A percentile compares a stretch with the other conserved stretches of the same genome.
phyloP scores from a whole-genome alignment of 2,113 vertebrate genomes.

The Crotalus horridus region DNA sequence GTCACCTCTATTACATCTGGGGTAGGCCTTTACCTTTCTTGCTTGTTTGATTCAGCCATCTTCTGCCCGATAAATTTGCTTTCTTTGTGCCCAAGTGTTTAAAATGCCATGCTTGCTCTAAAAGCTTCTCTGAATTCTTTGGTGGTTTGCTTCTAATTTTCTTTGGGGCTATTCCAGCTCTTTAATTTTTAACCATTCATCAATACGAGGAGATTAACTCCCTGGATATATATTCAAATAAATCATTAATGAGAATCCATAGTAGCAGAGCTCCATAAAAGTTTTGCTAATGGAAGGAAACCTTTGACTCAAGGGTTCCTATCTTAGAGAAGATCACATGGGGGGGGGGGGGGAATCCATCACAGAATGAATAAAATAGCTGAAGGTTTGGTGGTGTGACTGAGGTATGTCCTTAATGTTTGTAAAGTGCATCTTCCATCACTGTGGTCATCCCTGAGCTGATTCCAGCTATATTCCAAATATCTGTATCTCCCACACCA shows the following conservation, averaged over 20 bases:
- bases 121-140: conserved; percentile 43
- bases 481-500: not conserved
- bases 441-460: not conserved
- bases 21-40: not conserved
- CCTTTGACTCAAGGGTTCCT: conserved; percentile 56
- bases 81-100: not conserved
- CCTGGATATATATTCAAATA: conserved; percentile 69
- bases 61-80: not conserved
- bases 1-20: not conserved
- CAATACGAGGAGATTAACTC: conserved; percentile 69
- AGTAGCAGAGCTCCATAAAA: conserved; percentile 57
- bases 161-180: conserved; percentile 62
- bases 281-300: conserved; percentile 64
- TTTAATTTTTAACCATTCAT: conserved; percentile 72
- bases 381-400: not conserved
- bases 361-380: conserved; percentile 27
- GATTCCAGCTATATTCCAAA: not conserved
- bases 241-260: conserved; percentile 73
- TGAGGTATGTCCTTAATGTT: not conserved
- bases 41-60: not conserved
- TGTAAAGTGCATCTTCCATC: conserved; percentile 26
- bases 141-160: conserved; percentile 36
- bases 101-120: not conserved
- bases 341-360: conserved; percentile 28
- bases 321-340: conserved; percentile 38